Conservation (phyloP, 2,113 vertebrate genomes). For the Oncorhynchus tshawytscha region DNA sequence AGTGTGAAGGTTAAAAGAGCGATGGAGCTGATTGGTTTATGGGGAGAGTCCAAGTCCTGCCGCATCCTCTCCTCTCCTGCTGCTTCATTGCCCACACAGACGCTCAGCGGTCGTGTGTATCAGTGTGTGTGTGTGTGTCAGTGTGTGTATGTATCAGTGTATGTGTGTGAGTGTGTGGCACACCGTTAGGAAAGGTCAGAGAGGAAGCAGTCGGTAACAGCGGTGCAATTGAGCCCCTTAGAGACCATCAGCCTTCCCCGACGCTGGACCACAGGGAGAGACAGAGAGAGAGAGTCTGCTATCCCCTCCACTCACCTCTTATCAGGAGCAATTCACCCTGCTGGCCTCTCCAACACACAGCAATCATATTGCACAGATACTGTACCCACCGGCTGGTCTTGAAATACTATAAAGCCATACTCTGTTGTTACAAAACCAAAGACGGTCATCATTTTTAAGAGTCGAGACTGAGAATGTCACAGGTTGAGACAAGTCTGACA, state of each 20-base stretch:
- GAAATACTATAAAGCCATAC: too few species aligned
- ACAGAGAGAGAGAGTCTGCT: not conserved
- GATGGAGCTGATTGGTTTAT: conserved; percentile 62
- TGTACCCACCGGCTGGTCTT: not conserved
- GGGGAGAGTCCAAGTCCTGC: conserved; percentile 41
- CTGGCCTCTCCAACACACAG: conserved; percentile 36
- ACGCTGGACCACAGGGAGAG: not conserved
- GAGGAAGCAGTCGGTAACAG: conserved; percentile 42
- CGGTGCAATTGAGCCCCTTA: conserved; percentile 46
- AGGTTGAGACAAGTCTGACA: not conserved
- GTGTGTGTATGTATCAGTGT: conserved; percentile 10
- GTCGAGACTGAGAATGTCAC: not conserved
- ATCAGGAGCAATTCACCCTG: conserved; percentile 20
- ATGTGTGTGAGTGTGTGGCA: conserved; percentile 23
- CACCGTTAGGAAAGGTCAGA: conserved; percentile 53
- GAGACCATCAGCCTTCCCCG: conserved; percentile 14
- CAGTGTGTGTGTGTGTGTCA: not conserved
- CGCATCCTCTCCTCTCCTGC: conserved; percentile 51
- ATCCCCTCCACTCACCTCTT: not conserved
- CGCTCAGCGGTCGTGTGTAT: conserved; percentile 7
- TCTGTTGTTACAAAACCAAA: not conserved
- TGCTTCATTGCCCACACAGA: conserved; percentile 60
- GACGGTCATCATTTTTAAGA: not conserved
- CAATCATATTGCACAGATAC: conserved; percentile 39
- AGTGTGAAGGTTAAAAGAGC: conserved; percentile 62